Evolutionary conservation across 1,140 invertebrate genomes (phyloP).

Genomic region (Ganaspis sp.): DNA sequence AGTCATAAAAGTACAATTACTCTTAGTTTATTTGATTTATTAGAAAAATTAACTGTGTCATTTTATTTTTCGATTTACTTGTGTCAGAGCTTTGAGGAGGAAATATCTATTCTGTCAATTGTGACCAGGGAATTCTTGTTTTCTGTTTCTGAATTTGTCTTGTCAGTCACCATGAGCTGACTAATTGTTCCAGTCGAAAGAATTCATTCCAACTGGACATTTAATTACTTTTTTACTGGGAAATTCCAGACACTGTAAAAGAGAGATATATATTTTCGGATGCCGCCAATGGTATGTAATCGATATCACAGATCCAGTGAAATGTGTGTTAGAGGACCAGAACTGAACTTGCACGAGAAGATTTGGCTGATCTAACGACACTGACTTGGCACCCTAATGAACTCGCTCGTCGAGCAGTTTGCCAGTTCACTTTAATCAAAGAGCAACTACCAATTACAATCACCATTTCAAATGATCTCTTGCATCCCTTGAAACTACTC

Average conservation of each 20-base stretch:
- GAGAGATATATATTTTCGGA: constrained; percentile 38
- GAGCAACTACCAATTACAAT: constrained; percentile 61
- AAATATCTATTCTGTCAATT: not conserved
- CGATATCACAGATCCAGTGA: constrained; percentile 39
- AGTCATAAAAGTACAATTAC: not conserved
- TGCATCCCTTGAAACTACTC: not conserved
- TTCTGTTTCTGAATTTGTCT: constrained; percentile 16
- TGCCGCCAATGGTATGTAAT: constrained; percentile 36
- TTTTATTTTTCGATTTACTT: constrained; percentile 6
- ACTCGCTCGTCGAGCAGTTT: constrained; percentile 52
- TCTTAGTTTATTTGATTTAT: not conserved
- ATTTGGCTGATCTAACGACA: constrained; percentile 28
- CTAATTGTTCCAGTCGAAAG: constrained; percentile 63
- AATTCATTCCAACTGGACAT: constrained; percentile 60
- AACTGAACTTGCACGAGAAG: not conserved
- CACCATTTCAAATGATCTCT: constrained; percentile 56
- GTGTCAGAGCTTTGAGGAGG: not conserved
- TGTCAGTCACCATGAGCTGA: constrained; percentile 35
- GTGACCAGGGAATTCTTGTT: constrained; percentile 14
- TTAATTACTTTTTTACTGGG: constrained; percentile 61
- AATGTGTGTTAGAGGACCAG: constrained; percentile 9
- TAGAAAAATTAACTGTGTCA: not conserved
- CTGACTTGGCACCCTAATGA: constrained; percentile 49
- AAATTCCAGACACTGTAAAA: not conserved
- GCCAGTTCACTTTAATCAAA: constrained; percentile 59